A percentile compares a stretch with the other conserved stretches of the same genome.
These are phyloP conservation scores for Apodemus speciosus DNA, from an alignment of 2,113 vertebrate species.

Conservation along the genomic window DNA sequence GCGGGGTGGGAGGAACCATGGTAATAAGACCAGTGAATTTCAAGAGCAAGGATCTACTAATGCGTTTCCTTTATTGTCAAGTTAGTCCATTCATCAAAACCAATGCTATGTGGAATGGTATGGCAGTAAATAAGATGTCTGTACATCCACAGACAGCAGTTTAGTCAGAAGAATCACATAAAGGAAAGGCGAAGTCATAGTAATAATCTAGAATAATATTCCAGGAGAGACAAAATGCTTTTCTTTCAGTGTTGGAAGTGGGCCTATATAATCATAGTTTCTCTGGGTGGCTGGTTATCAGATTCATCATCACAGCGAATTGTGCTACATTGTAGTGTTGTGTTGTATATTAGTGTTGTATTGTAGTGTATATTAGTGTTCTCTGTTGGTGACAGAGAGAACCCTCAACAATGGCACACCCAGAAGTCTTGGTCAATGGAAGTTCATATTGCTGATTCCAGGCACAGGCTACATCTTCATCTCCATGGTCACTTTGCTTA, in stretches of 20 bases:
- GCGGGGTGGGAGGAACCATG: not conserved
- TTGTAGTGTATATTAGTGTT: not conserved
- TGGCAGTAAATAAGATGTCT: not conserved
- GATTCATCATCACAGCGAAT: not conserved
- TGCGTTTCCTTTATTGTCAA: not conserved
- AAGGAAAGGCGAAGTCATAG: not conserved
- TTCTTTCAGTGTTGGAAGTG: not conserved
- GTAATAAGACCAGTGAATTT: not conserved
- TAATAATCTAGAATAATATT: not conserved
- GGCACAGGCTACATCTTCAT: not conserved
- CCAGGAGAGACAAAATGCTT: not conserved
- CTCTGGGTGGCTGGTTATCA: not conserved
- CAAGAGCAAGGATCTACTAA: not conserved
- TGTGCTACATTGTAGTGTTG: not conserved
- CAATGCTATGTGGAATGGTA: not conserved
- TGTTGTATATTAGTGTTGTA: no score
- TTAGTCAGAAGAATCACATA: not conserved
- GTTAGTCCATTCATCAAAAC: not conserved
- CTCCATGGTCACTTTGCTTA: not conserved
- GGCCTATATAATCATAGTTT: not conserved
- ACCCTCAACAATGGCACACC: not conserved
- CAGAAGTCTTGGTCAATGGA: not conserved
- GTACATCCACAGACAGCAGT: not conserved
- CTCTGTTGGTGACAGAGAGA: not conserved
- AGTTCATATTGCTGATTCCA: not conserved